A percentile compares a stretch with the other conserved stretches of the same genome.
phyloP scores from a whole-genome alignment of 2,888 invertebrate genomes.

The Rhimphoctona megacephalus region DNA sequence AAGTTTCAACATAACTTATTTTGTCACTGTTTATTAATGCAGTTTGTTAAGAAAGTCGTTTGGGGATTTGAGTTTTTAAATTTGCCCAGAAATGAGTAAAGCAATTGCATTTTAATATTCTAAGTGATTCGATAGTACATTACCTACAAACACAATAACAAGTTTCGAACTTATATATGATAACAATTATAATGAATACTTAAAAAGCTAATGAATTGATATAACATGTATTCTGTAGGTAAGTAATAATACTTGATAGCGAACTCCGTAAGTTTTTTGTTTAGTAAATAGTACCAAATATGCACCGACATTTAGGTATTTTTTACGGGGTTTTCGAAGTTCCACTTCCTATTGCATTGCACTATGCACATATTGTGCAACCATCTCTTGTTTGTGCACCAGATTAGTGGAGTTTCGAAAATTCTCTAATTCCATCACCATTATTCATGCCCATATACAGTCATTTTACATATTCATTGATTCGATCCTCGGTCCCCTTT shows the following conservation, averaged over 20 bases:
- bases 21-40: not conserved
- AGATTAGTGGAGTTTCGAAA: not conserved
- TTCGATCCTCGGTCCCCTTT: conserved; percentile 38
- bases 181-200: not conserved
- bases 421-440: conserved; percentile 1
- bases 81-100: not conserved
- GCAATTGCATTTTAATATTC: not conserved
- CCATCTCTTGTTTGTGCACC: not conserved
- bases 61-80: not conserved
- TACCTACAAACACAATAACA: not conserved
- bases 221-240: too few species aligned
- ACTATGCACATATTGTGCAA: not conserved
- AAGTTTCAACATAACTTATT: not conserved
- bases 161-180: not conserved
- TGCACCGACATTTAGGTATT: not conserved
- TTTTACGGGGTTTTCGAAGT: not conserved
- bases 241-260: too few species aligned
- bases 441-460: conserved; percentile 46
- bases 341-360: not conserved
- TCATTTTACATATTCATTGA: conserved; percentile 43
- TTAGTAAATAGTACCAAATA: not conserved
- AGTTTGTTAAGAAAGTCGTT: not conserved
- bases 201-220: too few species aligned
- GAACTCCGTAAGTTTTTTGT: too few species aligned
- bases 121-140: not conserved